These are phyloP conservation scores for Brachyptera risi DNA, from an alignment of 2,888 invertebrate genomes.

Conservation along the genomic window DNA sequence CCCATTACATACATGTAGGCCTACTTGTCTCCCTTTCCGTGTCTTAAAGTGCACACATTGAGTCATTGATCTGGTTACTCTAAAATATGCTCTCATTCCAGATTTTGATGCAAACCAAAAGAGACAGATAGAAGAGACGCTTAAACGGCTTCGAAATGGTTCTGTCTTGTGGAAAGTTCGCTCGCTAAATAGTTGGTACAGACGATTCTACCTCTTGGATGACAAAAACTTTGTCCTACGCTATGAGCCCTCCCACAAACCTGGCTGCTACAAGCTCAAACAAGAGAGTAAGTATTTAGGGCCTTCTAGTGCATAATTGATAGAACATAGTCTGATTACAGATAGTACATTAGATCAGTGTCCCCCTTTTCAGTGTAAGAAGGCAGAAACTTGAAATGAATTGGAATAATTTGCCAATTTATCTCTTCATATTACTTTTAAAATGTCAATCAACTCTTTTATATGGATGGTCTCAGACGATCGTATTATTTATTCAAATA, in stretches of 20 bases:
- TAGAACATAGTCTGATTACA: too few relatives aligned
- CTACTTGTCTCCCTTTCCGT: neutral
- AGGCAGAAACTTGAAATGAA: too few relatives aligned
- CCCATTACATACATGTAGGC: too few relatives aligned
- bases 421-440: too few relatives aligned
- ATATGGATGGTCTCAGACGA: too few relatives aligned
- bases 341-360: too few relatives aligned
- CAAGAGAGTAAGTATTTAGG: slow-evolving; percentile 28
- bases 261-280: slow-evolving; percentile 31
- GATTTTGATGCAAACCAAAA: slow-evolving; percentile 22
- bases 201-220: slow-evolving; percentile 39
- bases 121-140: slow-evolving; percentile 37
- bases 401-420: too few relatives aligned
- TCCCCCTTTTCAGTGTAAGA: neutral
- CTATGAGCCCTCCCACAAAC: slow-evolving; percentile 40
- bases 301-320: too few relatives aligned
- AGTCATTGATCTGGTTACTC: neutral
- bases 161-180: slow-evolving; percentile 42
- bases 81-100: neutral
- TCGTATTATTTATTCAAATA: too few relatives aligned
- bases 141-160: slow-evolving; percentile 40
- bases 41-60: neutral
- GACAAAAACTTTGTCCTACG: slow-evolving; percentile 38
- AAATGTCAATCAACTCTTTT: too few relatives aligned
- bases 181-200: slow-evolving; percentile 40